Conservation (phyloP, 2,888 invertebrate genomes). For the Eupithecia subfuscata region DNA sequence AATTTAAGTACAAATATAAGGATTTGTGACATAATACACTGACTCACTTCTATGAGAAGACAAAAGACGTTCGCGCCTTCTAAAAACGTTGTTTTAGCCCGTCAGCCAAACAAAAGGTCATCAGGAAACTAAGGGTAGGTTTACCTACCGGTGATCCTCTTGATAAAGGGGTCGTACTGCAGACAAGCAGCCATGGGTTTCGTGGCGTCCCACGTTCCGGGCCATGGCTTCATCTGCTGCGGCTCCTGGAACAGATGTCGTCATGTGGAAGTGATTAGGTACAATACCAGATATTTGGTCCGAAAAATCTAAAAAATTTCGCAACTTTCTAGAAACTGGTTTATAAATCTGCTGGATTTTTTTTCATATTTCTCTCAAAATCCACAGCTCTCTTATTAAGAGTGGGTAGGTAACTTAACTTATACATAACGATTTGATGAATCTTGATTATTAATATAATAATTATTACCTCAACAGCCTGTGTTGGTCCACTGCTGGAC, state of each 20-base stretch:
- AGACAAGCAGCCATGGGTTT: slow-evolving; percentile 83
- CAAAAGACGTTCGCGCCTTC: neutral
- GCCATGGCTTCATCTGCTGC: slow-evolving; percentile 84
- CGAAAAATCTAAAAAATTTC: too few species aligned
- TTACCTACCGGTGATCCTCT: slow-evolving; percentile 43
- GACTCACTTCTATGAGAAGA: neutral
- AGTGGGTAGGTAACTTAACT: too few species aligned
- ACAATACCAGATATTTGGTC: neutral
- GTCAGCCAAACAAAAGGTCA: neutral
- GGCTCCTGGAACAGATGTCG: slow-evolving; percentile 38
- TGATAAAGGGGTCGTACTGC: slow-evolving; percentile 83
- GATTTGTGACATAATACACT: neutral
- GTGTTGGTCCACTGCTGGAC: too few species aligned
- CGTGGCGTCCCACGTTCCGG: slow-evolving; percentile 87
- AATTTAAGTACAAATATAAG: too few species aligned
- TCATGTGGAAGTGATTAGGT: neutral
- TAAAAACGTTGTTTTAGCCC: neutral
- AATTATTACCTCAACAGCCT: too few species aligned
- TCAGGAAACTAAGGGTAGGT: neutral
- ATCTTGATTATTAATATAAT: too few species aligned
- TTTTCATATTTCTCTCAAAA: too few species aligned
- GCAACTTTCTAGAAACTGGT: too few species aligned
- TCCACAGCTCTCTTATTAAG: too few species aligned
- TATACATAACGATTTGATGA: too few species aligned
- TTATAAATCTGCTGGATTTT: too few species aligned